phyloP scores from a whole-genome alignment of 1,140 invertebrate genomes.

The Vanessa tameamea region DNA sequence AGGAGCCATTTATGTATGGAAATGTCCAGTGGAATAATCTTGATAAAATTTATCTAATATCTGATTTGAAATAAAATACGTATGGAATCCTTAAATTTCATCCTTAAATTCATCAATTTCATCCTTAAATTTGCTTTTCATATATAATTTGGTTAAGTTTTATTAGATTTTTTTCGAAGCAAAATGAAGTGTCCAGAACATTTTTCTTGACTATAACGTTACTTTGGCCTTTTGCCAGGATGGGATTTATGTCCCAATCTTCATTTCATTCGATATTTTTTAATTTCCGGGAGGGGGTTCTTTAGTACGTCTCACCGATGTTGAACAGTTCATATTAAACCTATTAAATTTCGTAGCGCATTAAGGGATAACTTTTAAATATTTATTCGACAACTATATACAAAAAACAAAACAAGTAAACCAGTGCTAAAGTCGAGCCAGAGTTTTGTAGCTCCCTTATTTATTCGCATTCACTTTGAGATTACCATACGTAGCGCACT shows the following conservation, averaged over 20 bases:
- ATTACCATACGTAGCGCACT: conserved; percentile 27
- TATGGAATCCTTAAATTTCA: no score
- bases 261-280: conserved; percentile 47
- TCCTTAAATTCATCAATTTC: no score
- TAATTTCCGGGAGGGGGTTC: conserved; percentile 37
- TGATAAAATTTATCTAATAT: no score
- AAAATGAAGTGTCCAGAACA: conserved; percentile 31
- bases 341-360: not conserved
- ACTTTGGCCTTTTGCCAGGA: conserved; percentile 44
- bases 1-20: conserved; percentile 52
- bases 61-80: no score
- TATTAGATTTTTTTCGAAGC: conserved; percentile 16
- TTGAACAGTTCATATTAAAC: conserved; percentile 8
- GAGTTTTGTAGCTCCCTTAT: conserved; percentile 19
- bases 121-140: conserved; percentile 20
- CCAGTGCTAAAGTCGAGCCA: conserved; percentile 8
- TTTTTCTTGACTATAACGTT: conserved; percentile 37
- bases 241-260: conserved; percentile 44
- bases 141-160: not conserved
- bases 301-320: conserved; percentile 13
- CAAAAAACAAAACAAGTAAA: conserved; percentile 14
- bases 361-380: not conserved
- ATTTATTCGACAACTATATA: not conserved
- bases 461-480: conserved; percentile 20
- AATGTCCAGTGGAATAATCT: conserved; percentile 32